Conservation (phyloP, 2,797 vertebrate species). For the Pseudomugil gertrudae region DNA sequence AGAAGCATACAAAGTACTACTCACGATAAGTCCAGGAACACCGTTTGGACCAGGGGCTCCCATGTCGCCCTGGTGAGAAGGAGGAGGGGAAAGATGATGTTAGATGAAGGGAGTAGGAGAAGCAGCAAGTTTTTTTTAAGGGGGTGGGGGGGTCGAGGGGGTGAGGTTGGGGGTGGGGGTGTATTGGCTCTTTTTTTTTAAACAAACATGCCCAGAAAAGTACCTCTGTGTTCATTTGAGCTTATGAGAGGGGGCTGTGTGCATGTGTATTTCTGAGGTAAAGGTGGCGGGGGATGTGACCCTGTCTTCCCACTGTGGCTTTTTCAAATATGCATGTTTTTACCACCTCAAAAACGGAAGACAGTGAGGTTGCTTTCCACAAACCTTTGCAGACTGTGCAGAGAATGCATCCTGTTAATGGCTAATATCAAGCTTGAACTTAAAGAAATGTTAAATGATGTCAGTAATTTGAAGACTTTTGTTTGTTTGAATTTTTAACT, state of each 20-base stretch:
- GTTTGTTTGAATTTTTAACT: not conserved
- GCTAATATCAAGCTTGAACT: not conserved
- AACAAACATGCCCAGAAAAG: conserved; percentile 80
- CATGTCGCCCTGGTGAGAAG: conserved; percentile 87
- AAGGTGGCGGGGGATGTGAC: conserved; percentile 53
- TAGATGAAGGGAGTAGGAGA: conserved; percentile 66
- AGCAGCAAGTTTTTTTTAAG: conserved; percentile 56
- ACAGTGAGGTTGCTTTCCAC: not conserved
- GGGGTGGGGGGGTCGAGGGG: too few relatives aligned
- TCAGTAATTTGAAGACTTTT: not conserved
- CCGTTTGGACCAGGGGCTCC: conserved; percentile 93
- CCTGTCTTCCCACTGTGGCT: conserved; percentile 49
- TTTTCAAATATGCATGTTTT: conserved; percentile 52
- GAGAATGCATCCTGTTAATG: not conserved
- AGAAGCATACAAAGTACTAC: conserved; percentile 71
- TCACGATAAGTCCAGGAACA: conserved; percentile 95
- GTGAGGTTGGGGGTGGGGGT: conserved; percentile 38
- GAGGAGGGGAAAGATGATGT: conserved; percentile 60
- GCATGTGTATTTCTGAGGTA: conserved; percentile 41
- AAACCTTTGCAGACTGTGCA: not conserved
- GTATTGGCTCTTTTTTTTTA: conserved; percentile 77
- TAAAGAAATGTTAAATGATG: not conserved
- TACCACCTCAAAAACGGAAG: conserved; percentile 31
- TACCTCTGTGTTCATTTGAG: conserved; percentile 75
- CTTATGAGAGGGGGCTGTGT: conserved; percentile 72